Conservation (phyloP, 2,797 vertebrate genomes). For the Microcaecilia unicolor region DNA sequence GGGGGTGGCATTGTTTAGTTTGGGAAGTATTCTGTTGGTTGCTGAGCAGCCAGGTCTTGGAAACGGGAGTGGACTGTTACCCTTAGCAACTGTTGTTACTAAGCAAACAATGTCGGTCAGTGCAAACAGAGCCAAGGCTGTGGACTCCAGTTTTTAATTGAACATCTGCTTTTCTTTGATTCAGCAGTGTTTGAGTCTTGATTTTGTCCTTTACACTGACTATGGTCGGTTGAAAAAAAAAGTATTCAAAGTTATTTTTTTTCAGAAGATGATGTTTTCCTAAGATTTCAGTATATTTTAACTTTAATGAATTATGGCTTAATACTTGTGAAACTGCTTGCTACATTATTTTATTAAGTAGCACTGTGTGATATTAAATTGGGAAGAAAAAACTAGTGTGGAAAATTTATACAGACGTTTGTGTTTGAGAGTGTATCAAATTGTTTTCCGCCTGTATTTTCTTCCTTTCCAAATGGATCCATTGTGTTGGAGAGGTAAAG, state of each 20-base stretch:
- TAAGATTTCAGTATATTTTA: too few relatives aligned
- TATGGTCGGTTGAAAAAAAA: not conserved
- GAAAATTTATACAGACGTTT: too few relatives aligned
- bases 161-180: conserved; percentile 79
- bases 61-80: conserved; percentile 82
- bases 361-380: too few relatives aligned
- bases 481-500: too few relatives aligned
- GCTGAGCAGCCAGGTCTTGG: conserved; percentile 82
- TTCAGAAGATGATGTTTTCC: not conserved
- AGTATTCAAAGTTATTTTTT: too few relatives aligned
- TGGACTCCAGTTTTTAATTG: conserved; percentile 71
- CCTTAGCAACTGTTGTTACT: conserved; percentile 91
- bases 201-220: conserved; percentile 44
- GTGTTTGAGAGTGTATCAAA: too few relatives aligned
- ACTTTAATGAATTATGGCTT: too few relatives aligned
- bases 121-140: conserved; percentile 75
- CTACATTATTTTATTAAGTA: too few relatives aligned
- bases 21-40: conserved; percentile 89
- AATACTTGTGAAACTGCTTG: too few relatives aligned
- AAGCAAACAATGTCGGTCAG: conserved; percentile 88
- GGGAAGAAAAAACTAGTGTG: too few relatives aligned
- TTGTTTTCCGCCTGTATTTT: too few relatives aligned
- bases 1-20: conserved; percentile 94
- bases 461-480: too few relatives aligned
- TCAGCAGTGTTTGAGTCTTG: conserved; percentile 41